Evolutionary conservation across 2,888 invertebrate genomes (phyloP).

Genomic region (Dendrolimus pini): DNA sequence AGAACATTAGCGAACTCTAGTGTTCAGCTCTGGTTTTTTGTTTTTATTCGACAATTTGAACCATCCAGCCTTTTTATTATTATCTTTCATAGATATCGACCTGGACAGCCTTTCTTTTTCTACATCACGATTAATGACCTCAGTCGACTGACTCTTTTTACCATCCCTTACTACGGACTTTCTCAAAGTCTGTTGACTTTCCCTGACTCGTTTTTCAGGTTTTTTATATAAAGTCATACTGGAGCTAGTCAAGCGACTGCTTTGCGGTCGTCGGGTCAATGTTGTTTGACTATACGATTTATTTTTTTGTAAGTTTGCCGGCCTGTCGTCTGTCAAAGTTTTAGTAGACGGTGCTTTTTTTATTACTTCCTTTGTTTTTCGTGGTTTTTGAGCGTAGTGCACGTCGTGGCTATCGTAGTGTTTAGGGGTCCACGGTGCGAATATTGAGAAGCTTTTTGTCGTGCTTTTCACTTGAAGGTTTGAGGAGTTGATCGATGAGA

Average conservation of each 20-base stretch:
- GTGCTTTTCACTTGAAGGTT: conserved; percentile 83
- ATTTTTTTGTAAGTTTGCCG: conserved; percentile 60
- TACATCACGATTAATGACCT: conserved; percentile 74
- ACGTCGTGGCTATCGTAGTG: conserved; percentile 86
- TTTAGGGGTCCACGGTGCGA: conserved; percentile 90
- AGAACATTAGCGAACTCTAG: conserved; percentile 48
- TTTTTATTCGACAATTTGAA: conserved; percentile 78
- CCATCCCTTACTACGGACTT: conserved; percentile 49
- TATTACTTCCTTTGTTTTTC: conserved; percentile 47
- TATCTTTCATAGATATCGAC: conserved; percentile 84
- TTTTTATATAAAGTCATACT: conserved; percentile 60
- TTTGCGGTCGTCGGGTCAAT: conserved; percentile 46
- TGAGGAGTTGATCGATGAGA: conserved; percentile 80
- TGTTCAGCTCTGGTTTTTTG: conserved; percentile 58
- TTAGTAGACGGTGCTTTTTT: conserved; percentile 69
- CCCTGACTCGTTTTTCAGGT: conserved; percentile 54
- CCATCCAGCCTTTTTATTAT: conserved; percentile 84
- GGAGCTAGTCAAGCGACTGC: conserved; percentile 51
- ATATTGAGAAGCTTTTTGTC: conserved; percentile 87
- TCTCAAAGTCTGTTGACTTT: conserved; percentile 52
- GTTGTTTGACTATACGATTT: conserved; percentile 67
- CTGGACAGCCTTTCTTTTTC: conserved; percentile 74
- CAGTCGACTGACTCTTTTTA: conserved; percentile 79
- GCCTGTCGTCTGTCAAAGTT: conserved; percentile 41
- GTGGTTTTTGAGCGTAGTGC: conserved; percentile 83